Evolutionary conservation across 2,888 invertebrate species (phyloP).

Genomic region (Sarcophaga rosellei): DNA sequence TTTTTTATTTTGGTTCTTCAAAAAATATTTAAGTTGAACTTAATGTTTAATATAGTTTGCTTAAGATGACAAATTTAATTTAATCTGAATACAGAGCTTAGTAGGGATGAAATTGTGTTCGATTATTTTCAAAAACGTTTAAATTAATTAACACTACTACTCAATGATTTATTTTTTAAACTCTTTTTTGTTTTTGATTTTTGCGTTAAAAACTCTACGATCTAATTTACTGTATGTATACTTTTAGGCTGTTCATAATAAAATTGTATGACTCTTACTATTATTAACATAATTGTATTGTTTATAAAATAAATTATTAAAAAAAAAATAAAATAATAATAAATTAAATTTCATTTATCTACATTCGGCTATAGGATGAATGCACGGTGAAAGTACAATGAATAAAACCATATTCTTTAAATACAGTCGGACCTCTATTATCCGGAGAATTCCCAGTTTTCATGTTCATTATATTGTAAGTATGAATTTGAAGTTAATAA

Average conservation of each 20-base stretch:
- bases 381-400: background rate
- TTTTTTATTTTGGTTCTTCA: slow-evolving; percentile 16
- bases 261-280: background rate
- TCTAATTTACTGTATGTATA: slow-evolving; percentile 47
- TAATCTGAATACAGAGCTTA: background rate
- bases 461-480: too few species aligned
- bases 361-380: too few species aligned
- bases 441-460: too few species aligned
- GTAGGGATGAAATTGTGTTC: background rate
- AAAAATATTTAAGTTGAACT: slow-evolving; percentile 31
- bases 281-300: too few species aligned
- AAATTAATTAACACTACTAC: background rate
- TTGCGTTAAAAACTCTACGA: slow-evolving; percentile 35
- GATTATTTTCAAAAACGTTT: slow-evolving; percentile 7
- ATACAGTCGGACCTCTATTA: too few species aligned
- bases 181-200: background rate
- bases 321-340: too few species aligned
- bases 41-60: slow-evolving; percentile 10
- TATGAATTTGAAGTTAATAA: too few species aligned
- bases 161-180: background rate
- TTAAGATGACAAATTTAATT: slow-evolving; percentile 5
- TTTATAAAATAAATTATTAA: too few species aligned
- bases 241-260: slow-evolving; percentile 29
- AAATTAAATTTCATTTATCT: too few species aligned
- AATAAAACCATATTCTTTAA: slow-evolving; percentile 25